Evolutionary conservation across 2,888 invertebrate species (phyloP).

Genomic region (Oscheius sp.): DNA sequence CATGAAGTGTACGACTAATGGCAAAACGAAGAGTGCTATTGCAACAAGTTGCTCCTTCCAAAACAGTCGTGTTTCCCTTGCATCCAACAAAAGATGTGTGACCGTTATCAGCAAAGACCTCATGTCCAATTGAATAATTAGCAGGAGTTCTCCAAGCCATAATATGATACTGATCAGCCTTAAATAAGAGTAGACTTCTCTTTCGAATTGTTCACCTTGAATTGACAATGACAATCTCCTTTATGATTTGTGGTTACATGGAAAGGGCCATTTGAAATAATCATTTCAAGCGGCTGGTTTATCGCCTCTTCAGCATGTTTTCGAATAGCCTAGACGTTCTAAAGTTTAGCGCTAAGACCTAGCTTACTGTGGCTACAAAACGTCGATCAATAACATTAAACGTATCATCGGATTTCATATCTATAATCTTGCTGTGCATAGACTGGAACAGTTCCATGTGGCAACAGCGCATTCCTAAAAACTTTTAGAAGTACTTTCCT

Average conservation of each 20-base stretch:
- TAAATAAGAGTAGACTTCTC: too few relatives aligned
- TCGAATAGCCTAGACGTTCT: slow-evolving; percentile 25
- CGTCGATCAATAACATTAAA: slow-evolving; percentile 44
- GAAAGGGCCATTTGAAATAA: slow-evolving; percentile 44
- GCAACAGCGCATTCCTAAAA: slow-evolving; percentile 43
- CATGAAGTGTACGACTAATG: slow-evolving; percentile 38
- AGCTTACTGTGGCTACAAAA: slow-evolving; percentile 35
- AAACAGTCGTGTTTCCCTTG: background rate
- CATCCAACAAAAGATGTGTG: slow-evolving; percentile 2
- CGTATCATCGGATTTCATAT: slow-evolving; percentile 27
- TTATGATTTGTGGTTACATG: slow-evolving; percentile 29
- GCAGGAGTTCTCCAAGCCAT: slow-evolving; percentile 42
- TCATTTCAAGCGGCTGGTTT: slow-evolving; percentile 41
- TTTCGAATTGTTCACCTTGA: too few relatives aligned
- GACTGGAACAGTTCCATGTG: slow-evolving; percentile 44
- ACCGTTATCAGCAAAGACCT: slow-evolving; percentile 43
- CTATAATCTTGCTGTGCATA: slow-evolving; percentile 39
- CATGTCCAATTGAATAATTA: slow-evolving; percentile 37
- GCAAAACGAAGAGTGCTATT: slow-evolving; percentile 43
- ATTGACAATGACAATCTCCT: slow-evolving; percentile 40
- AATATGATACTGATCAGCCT: slow-evolving; percentile 41
- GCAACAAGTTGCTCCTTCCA: slow-evolving; percentile 37
- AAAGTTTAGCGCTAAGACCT: background rate
- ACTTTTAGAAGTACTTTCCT: background rate
- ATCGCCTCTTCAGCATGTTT: slow-evolving; percentile 41